These are phyloP conservation scores for Halcyon chelicuti DNA, from an alignment of 2,797 vertebrate species.

Conservation along the genomic window DNA sequence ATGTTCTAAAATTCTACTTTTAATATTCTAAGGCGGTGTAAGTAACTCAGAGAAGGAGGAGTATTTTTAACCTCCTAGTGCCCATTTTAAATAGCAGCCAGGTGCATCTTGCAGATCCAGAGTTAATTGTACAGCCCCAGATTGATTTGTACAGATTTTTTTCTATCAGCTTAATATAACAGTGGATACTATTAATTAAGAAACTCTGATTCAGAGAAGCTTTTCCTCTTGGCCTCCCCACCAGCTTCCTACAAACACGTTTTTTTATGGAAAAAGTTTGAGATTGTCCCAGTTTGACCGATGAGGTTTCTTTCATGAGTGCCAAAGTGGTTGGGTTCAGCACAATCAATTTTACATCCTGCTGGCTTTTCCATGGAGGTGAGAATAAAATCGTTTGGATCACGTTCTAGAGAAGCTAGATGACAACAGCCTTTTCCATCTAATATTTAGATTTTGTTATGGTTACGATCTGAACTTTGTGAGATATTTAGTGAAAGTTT, in stretches of 20 bases:
- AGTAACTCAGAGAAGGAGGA: neutral
- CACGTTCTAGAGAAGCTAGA: neutral
- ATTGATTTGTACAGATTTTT: neutral
- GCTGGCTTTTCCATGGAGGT: constrained; percentile 42
- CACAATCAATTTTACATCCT: neutral
- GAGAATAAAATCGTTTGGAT: constrained; percentile 21
- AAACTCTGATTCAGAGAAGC: neutral
- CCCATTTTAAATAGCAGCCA: neutral
- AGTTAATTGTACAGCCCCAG: neutral
- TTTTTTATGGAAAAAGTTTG: neutral
- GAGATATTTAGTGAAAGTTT: neutral
- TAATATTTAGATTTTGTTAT: constrained; percentile 7
- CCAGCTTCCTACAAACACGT: neutral
- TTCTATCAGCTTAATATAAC: neutral
- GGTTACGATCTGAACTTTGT: neutral
- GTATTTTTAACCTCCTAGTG: neutral
- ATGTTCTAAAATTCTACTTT: constrained; percentile 50
- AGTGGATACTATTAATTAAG: neutral
- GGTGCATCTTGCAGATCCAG: neutral
- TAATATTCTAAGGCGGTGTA: neutral
- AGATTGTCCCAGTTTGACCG: neutral
- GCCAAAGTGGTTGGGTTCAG: neutral
- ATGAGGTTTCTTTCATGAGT: neutral
- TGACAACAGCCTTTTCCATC: neutral
- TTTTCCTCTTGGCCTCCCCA: neutral